These are phyloP conservation scores for Zaprionus davidi DNA, from an alignment of 1,140 invertebrate genomes.

Conservation along the genomic window DNA sequence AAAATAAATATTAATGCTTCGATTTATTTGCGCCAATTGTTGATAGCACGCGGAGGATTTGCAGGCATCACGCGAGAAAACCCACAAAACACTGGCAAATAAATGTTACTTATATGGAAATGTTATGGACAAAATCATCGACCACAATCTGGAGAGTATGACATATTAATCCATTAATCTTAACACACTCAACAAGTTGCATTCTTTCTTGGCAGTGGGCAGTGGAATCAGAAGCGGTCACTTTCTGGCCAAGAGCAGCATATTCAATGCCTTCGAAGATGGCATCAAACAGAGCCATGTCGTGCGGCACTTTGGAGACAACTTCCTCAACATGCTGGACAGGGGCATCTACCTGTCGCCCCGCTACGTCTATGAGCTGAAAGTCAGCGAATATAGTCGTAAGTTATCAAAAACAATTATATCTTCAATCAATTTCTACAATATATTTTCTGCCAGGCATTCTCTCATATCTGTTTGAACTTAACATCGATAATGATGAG, in stretches of 20 bases:
- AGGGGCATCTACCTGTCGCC: slow-evolving; percentile 61
- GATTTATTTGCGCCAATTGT: neutral
- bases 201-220: slow-evolving; percentile 36
- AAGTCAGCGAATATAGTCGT: slow-evolving; percentile 72
- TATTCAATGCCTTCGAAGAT: slow-evolving; percentile 64
- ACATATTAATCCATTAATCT: neutral
- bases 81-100: slow-evolving; percentile 45
- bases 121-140: slow-evolving; percentile 51
- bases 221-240: slow-evolving; percentile 21
- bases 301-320: slow-evolving; percentile 56
- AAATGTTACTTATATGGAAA: slow-evolving; percentile 66
- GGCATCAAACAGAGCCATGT: slow-evolving; percentile 48
- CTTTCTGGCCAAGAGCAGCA: slow-evolving; percentile 47
- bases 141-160: slow-evolving; percentile 62
- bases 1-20: neutral
- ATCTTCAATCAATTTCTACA: neutral
- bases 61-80: slow-evolving; percentile 54
- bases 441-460: slow-evolving; percentile 38
- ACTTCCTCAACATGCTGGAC: slow-evolving; percentile 53
- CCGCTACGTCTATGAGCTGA: slow-evolving; percentile 55
- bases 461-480: slow-evolving; percentile 64
- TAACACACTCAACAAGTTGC: neutral
- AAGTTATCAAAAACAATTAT: neutral
- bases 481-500: slow-evolving; percentile 51
- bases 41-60: slow-evolving; percentile 50